A percentile compares a stretch with the other conserved stretches of the same genome.
These are phyloP conservation scores for Ichneumon xanthorius DNA, from an alignment of 2,888 invertebrate species.

Conservation along the genomic window DNA sequence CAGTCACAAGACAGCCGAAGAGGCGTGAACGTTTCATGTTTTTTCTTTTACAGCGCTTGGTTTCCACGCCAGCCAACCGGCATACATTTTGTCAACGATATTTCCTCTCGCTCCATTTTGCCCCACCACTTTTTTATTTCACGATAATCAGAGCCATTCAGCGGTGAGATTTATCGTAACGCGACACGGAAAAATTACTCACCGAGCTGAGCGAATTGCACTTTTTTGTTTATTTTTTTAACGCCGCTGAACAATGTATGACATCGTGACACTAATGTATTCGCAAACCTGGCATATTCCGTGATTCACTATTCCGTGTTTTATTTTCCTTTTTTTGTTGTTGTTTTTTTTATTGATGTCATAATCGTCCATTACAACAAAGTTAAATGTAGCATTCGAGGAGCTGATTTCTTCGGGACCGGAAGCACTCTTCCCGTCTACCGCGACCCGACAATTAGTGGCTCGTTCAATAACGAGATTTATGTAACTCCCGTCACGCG, in stretches of 20 bases:
- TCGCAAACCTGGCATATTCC: not conserved
- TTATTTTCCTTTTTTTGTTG: not conserved
- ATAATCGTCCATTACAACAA: constrained; percentile 1
- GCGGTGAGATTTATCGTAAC: constrained; percentile 75
- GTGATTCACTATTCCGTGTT: not conserved
- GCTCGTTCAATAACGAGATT: constrained; percentile 61
- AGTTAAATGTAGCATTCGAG: not conserved
- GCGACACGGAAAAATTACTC: constrained; percentile 49
- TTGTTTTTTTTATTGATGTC: not conserved
- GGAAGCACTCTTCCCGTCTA: constrained; percentile 6
- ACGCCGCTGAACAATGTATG: not conserved
- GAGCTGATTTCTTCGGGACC: constrained; percentile 41
- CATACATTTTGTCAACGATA: constrained; percentile 42
- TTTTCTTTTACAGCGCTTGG: not conserved
- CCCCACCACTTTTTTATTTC: constrained; percentile 3
- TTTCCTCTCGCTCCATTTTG: constrained; percentile 15
- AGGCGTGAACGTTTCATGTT: constrained; percentile 26
- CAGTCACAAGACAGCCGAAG: constrained; percentile 37
- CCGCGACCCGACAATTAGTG: constrained; percentile 33
- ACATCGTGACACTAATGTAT: not conserved
- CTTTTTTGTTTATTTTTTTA: not conserved
- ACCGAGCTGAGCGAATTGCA: not conserved
- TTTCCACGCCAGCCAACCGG: constrained; percentile 32
- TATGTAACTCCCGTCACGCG: constrained; percentile 47
- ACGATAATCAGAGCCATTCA: constrained; percentile 76